Conservation (phyloP, 64 coral and sea anemone genomes). For the Orbicella faveolata region DNA sequence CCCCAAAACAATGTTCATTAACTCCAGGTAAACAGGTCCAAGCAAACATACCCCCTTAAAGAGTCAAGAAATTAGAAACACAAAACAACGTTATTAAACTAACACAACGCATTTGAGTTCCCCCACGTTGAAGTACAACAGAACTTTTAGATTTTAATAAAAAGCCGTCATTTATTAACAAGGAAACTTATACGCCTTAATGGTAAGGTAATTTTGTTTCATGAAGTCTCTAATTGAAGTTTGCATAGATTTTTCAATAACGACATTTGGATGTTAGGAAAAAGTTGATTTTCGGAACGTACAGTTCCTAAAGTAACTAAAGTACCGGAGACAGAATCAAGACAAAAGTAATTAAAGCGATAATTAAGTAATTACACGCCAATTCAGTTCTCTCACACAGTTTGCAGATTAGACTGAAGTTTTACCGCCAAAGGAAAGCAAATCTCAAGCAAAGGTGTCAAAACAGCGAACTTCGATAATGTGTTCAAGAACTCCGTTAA, state of each 20-base stretch:
- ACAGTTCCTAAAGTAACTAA: conserved; percentile 20
- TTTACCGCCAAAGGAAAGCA: conserved; percentile 16
- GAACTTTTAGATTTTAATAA: conserved; percentile 67
- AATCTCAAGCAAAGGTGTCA: conserved; percentile 40
- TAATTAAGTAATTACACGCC: conserved; percentile 78
- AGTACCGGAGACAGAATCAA: conserved; percentile 62
- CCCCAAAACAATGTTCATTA: conserved; percentile 12
- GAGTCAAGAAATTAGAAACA: conserved; percentile 77
- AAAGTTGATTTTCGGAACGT: conserved; percentile 5
- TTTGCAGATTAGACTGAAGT: conserved; percentile 51
- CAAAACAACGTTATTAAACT: conserved; percentile 73
- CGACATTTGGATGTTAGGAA: conserved; percentile 38
- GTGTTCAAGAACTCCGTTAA: not conserved
- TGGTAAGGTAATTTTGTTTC: conserved; percentile 33
- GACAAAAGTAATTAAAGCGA: conserved; percentile 54
- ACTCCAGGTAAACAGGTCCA: conserved; percentile 40
- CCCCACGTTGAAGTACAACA: conserved; percentile 87
- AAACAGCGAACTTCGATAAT: conserved; percentile 9
- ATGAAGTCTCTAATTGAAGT: not conserved
- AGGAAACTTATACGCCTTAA: conserved; percentile 10
- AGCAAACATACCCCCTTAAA: conserved; percentile 86
- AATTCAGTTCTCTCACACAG: conserved; percentile 30
- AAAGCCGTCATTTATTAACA: not conserved
- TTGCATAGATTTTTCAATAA: conserved; percentile 37
- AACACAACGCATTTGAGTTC: conserved; percentile 62